Percentiles rank a stretch among this genome's conserved stretches.
Conservation (phyloP, 2,113 vertebrate genomes). For the Mixornis gularis region DNA sequence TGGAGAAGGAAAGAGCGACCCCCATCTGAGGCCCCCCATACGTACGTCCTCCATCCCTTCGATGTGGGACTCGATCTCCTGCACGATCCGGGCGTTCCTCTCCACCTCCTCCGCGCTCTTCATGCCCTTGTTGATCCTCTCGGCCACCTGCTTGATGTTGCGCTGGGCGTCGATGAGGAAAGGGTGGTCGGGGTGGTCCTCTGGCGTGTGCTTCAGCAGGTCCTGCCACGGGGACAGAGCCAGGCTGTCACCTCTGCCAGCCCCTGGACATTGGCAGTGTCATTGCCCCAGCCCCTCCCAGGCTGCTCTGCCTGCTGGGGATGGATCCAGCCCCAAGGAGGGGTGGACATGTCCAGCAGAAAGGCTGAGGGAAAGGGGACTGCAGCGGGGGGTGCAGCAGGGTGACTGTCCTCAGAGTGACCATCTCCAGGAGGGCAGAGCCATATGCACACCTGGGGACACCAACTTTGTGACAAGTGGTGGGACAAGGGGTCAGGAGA, state of each 20-base stretch:
- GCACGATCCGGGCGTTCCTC: conserved; percentile 88
- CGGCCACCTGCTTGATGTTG: conserved; percentile 92
- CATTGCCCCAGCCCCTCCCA: accelerated
- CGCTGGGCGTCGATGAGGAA: conserved; percentile 89
- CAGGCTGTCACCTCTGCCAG: accelerated
- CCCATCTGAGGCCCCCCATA: background rate
- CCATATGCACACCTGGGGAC: accelerated
- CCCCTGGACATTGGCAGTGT: accelerated
- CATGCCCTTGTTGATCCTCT: conserved; percentile 95
- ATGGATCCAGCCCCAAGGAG: background rate
- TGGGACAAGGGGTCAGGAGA: background rate
- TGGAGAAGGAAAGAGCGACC: background rate
- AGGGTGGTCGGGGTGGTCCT: conserved; percentile 89
- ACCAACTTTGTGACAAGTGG: background rate
- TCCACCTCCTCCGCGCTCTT: conserved; percentile 93
- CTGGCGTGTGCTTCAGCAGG: conserved; percentile 92
- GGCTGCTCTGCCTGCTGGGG: background rate
- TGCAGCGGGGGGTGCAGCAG: accelerated
- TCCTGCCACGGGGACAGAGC: conserved; percentile 68
- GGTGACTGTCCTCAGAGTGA: background rate
- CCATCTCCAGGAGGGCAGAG: background rate
- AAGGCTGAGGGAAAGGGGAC: background rate
- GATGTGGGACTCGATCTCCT: conserved; percentile 97
- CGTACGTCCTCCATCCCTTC: conserved; percentile 95
- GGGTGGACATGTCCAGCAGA: background rate